Evolutionary conservation across 30 jellyfish, hydroid and myxozoan species (phyloP), one percentile per base, ranked within the genome.

Genomic region (Turritopsis dohrnii): DNA sequence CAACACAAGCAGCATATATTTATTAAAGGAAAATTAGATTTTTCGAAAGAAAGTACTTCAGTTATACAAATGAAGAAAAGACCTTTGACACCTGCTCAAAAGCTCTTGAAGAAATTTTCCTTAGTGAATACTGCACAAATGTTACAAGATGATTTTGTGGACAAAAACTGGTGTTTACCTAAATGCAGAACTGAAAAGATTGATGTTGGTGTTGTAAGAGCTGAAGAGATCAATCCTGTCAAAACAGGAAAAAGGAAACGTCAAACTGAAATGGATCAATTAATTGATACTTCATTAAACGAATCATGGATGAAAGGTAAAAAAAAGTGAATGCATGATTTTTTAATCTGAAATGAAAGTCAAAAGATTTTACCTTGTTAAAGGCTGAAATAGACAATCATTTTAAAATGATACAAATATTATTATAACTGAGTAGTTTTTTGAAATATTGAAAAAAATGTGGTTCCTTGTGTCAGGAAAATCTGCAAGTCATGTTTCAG

Each of bases 221-320:
- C n/a, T n/a, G n/a, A n/a, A n/a, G n/a, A n/a, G n/a, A n/a, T n/a
- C n/a, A n/a, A n/a, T n/a, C n/a, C n/a, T 0, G 21, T 9, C 28
- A 27, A 9, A 0, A 23, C 28, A 1, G 30, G 16, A 9, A 69
- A 69, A 19, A 69, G 30, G 77, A 69, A 69, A 19, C 77, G 77
- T 69, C 77, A 8, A 25, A 27, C 54, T 8, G 89, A 82, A 82
- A 53, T 65, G n/a, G 89, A 82, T 16, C 89, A 82, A 29, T 54
- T 82, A 24, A 29, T 71, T 28, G 89, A 82, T 66, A 71, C 76
- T 23, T 71, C 65, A 25, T 82, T 86, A 87, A 82, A 82, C 29
- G 89, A 82, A 71, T 82, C 89, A 31, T 82, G 89, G 89, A 22
- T 82, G 16, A 82, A 72, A 82, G 89, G 89, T 82, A 28, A 79